Evolutionary conservation across 2,113 vertebrate species (phyloP).

Genomic region (Paradoxurus hermaphroditus): DNA sequence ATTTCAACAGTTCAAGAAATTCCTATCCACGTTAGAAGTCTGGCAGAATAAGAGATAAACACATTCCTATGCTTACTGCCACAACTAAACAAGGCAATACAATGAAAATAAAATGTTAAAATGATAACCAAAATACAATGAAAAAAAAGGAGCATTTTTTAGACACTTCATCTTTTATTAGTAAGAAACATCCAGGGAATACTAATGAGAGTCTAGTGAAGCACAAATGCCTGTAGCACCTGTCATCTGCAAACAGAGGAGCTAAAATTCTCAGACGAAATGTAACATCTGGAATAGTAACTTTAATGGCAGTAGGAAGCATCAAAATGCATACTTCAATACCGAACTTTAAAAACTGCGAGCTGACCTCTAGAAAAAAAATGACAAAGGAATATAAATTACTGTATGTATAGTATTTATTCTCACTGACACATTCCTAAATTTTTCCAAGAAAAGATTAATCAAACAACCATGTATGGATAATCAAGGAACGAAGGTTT

Average conservation of each 20-base stretch:
- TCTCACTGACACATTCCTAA: background rate
- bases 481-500: background rate
- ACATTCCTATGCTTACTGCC: background rate
- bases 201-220: background rate
- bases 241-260: background rate
- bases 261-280: background rate
- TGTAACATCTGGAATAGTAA: background rate
- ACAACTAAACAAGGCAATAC: background rate
- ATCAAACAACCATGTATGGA: background rate
- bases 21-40: background rate
- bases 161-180: background rate
- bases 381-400: background rate
- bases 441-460: constrained; percentile 8
- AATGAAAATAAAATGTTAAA: constrained; percentile 14
- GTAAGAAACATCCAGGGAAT: constrained; percentile 14
- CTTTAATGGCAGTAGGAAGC: background rate
- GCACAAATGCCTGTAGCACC: background rate
- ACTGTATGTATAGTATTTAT: background rate
- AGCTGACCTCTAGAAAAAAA: background rate
- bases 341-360: background rate
- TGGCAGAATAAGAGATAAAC: background rate
- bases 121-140: background rate
- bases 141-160: background rate
- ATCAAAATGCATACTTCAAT: constrained; percentile 7
- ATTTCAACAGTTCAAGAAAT: background rate